These are phyloP conservation scores for Cyphomyrus plagiostoma DNA, from an alignment of 2,113 vertebrate genomes.

Conservation along the genomic window DNA sequence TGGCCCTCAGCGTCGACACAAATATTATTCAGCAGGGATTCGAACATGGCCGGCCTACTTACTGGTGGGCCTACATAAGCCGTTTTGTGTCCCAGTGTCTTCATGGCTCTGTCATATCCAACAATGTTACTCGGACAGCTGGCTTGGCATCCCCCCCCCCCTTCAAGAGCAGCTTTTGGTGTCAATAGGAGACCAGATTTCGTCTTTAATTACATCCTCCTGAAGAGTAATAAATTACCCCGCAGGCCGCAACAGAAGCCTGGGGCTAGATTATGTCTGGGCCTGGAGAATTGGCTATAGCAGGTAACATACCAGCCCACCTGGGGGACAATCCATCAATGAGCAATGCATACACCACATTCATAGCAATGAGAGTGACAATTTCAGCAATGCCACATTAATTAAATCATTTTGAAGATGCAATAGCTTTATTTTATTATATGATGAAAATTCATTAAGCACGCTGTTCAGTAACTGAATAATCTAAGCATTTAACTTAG, in stretches of 20 bases:
- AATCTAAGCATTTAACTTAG: neutral
- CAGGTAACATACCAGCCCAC: neutral
- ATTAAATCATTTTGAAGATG: neutral
- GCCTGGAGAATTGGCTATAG: neutral
- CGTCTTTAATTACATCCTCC: conserved; percentile 13
- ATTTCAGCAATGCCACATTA: neutral
- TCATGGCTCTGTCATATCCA: neutral
- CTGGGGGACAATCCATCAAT: neutral
- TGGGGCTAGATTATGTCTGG: neutral
- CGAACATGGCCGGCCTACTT: neutral
- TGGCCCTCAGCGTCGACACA: neutral
- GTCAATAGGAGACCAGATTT: conserved; percentile 8
- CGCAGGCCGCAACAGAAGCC: neutral
- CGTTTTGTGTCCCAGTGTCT: neutral
- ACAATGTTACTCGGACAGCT: neutral
- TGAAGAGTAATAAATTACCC: conserved; percentile 19
- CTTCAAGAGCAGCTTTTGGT: neutral
- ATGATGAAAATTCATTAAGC: neutral
- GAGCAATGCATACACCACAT: neutral
- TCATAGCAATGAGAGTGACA: neutral
- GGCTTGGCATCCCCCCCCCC: neutral
- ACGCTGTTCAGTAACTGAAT: neutral
- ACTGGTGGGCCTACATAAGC: neutral
- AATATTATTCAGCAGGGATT: neutral
- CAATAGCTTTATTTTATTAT: neutral